Conservation (phyloP, 2,797 vertebrate species). For the Mustela erminea region DNA sequence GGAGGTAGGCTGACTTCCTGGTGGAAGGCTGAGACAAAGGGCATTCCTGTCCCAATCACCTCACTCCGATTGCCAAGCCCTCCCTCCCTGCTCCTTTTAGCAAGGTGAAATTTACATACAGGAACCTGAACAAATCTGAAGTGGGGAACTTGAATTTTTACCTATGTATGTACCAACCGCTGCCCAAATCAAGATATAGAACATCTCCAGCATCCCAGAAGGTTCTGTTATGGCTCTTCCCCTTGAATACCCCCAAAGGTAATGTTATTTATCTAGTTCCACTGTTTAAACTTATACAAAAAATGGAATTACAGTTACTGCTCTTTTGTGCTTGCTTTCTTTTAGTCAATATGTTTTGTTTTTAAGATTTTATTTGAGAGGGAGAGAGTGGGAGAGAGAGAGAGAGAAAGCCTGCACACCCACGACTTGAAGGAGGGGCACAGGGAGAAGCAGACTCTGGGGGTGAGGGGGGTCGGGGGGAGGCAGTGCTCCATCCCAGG, state of each 20-base stretch:
- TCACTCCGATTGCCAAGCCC: not conserved
- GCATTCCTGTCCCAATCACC: not conserved
- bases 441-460: not conserved
- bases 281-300: not conserved
- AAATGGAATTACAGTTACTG: not conserved
- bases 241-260: not conserved
- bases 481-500: not conserved
- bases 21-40: not conserved
- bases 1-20: not conserved
- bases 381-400: not conserved
- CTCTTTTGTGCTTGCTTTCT: not conserved
- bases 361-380: not conserved
- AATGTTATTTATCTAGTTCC: not conserved
- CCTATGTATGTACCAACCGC: no score
- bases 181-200: not conserved
- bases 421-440: not conserved
- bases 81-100: not conserved
- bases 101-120: not conserved
- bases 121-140: not conserved
- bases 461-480: no score
- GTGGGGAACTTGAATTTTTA: not conserved
- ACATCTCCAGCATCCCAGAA: not conserved
- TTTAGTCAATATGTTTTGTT: not conserved
- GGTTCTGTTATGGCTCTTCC: not conserved
- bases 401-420: no score